phyloP scores from a whole-genome alignment of 2,888 invertebrate species.

The Norana najaformis region DNA sequence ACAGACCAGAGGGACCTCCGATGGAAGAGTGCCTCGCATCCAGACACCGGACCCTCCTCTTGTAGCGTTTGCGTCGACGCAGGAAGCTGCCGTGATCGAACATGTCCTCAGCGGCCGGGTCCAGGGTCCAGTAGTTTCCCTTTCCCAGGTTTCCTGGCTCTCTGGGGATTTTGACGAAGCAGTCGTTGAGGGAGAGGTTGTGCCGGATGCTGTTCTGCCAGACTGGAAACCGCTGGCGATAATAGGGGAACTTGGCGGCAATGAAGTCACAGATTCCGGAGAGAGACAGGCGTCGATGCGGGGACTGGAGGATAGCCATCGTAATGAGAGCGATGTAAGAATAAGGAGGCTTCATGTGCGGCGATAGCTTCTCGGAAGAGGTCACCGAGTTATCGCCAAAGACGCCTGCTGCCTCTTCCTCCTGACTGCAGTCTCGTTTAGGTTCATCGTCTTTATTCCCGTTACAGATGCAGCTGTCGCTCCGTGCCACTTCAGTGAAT shows the following conservation, averaged over 20 bases:
- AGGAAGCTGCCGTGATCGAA: conserved; percentile 29
- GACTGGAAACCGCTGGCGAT: conserved; percentile 25
- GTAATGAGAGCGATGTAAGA: conserved; percentile 98
- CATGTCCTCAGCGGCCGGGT: conserved; percentile 27
- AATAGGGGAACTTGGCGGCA: conserved; percentile 59
- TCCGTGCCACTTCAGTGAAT: neutral
- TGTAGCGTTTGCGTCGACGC: conserved; percentile 30
- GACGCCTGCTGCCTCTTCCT: neutral
- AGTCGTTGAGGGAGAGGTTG: conserved; percentile 29
- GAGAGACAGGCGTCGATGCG: conserved; percentile 89
- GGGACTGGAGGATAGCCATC: conserved; percentile 89
- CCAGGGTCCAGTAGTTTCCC: conserved; percentile 28
- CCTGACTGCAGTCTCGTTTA: neutral
- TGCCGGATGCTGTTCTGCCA: conserved; percentile 30
- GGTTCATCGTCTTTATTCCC: neutral
- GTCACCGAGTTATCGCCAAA: neutral
- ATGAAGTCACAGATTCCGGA: conserved; percentile 99
- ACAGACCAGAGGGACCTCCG: neutral
- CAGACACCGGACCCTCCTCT: neutral
- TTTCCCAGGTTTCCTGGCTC: conserved; percentile 27
- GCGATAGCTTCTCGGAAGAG: neutral
- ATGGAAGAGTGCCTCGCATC: neutral
- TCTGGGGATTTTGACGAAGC: conserved; percentile 22
- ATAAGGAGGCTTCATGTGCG: conserved; percentile 90
- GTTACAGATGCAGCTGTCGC: neutral